A percentile compares a stretch with the other conserved stretches of the same genome.
These are phyloP conservation scores for Hedya salicella DNA, from an alignment of 2,888 invertebrate genomes.

Conservation along the genomic window DNA sequence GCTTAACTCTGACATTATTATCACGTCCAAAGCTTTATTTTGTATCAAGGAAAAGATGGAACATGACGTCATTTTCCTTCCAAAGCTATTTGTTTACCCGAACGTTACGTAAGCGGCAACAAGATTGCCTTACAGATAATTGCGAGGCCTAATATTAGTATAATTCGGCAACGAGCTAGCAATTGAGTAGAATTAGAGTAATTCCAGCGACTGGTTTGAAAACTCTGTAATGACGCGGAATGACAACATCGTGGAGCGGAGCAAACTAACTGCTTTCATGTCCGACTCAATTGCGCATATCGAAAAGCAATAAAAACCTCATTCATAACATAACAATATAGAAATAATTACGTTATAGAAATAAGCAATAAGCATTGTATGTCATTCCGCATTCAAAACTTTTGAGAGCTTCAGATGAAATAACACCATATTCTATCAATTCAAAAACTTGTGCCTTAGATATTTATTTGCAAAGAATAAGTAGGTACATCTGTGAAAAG, in stretches of 20 bases:
- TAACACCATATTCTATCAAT: no score
- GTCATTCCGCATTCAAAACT: neutral
- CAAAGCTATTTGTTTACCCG: slow-evolving; percentile 12
- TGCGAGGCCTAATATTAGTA: slow-evolving; percentile 27
- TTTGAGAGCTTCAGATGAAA: no score
- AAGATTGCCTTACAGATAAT: slow-evolving; percentile 21
- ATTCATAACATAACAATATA: neutral
- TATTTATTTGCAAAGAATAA: no score
- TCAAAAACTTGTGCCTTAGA: no score
- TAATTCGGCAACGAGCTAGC: slow-evolving; percentile 38
- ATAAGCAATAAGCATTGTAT: neutral
- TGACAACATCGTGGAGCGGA: slow-evolving; percentile 29
- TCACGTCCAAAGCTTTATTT: slow-evolving; percentile 2
- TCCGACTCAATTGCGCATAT: slow-evolving; percentile 4
- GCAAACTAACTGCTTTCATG: slow-evolving; percentile 21
- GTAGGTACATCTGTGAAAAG: no score
- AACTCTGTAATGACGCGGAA: slow-evolving; percentile 22
- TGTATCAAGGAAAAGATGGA: slow-evolving; percentile 26
- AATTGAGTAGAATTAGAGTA: slow-evolving; percentile 40
- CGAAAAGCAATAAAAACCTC: neutral
- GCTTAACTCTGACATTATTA: slow-evolving; percentile 14
- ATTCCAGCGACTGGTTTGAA: slow-evolving; percentile 5
- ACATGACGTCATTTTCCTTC: slow-evolving; percentile 23
- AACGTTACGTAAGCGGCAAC: slow-evolving; percentile 29
- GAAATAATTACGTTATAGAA: neutral